A percentile compares a stretch with the other conserved stretches of the same genome.
Evolutionary conservation across 2,797 vertebrate species (phyloP).

Genomic region (Hydrolagus colliei): DNA sequence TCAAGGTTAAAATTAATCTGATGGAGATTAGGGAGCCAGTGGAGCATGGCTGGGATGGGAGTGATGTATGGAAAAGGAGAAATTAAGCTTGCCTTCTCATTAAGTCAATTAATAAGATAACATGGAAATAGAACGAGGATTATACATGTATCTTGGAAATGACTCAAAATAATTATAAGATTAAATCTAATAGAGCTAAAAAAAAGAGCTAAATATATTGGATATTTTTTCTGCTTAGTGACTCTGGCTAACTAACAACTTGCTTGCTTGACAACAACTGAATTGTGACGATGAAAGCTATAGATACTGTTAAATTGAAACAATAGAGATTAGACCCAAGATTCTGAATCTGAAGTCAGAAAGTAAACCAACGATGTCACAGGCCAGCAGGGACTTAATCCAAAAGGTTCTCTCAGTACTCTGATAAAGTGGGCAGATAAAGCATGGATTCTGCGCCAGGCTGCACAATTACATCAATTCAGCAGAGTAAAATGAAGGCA

Average conservation of each 20-base stretch:
- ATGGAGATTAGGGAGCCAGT: too few species aligned
- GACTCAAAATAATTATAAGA: not conserved
- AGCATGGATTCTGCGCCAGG: not conserved
- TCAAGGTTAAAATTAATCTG: too few species aligned
- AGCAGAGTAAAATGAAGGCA: too few species aligned
- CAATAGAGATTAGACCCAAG: not conserved
- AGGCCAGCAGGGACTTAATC: not conserved
- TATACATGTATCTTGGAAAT: not conserved
- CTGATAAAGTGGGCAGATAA: conserved; percentile 4
- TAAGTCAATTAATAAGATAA: not conserved
- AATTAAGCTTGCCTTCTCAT: too few species aligned
- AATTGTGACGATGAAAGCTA: conserved; percentile 20
- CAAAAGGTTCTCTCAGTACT: not conserved
- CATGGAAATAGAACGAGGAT: not conserved
- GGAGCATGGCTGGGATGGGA: too few species aligned
- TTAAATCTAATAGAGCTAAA: not conserved
- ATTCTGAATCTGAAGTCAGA: not conserved
- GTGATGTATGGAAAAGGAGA: too few species aligned
- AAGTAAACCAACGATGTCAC: not conserved
- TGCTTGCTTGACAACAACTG: not conserved
- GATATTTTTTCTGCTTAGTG: not conserved
- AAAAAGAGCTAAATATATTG: not conserved
- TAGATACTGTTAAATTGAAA: not conserved
- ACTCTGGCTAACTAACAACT: not conserved
- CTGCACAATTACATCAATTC: not conserved